phyloP scores from a whole-genome alignment of 2,113 vertebrate species.

The Charadrius vociferus region DNA sequence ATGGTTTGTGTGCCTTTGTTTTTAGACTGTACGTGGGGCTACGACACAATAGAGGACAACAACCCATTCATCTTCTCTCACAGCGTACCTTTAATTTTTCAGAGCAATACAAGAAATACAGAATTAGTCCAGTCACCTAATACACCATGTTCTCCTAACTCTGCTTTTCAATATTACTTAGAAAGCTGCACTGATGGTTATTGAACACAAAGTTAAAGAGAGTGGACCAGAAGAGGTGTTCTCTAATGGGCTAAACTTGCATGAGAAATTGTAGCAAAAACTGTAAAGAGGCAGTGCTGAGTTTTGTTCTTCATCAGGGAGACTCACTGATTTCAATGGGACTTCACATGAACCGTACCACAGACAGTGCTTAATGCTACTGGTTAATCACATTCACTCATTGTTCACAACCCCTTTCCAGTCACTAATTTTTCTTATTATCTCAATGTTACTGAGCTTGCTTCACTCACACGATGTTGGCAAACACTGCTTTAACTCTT shows the following conservation, averaged over 20 bases:
- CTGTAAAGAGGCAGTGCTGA: background rate
- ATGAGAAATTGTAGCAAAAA: background rate
- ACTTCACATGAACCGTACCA: background rate
- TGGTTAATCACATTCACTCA: background rate
- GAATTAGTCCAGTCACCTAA: background rate
- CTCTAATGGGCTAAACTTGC: background rate
- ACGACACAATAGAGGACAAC: rapidly evolving
- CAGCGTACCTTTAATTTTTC: background rate
- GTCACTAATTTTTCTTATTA: background rate
- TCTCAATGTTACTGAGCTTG: background rate
- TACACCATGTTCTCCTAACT: background rate
- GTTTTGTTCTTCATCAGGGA: background rate
- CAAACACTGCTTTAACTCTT: background rate
- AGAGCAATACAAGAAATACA: background rate
- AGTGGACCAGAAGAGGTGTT: background rate
- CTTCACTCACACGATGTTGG: background rate
- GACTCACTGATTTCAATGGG: background rate
- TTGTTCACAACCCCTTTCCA: background rate
- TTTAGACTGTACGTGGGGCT: background rate
- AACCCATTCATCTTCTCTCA: background rate
- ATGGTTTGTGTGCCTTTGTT: background rate
- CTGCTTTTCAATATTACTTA: background rate
- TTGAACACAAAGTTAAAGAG: background rate
- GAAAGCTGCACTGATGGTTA: background rate
- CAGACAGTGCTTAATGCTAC: background rate